Evolutionary conservation across 1,140 invertebrate genomes (phyloP).

Genomic region (Drosophila aff.): DNA sequence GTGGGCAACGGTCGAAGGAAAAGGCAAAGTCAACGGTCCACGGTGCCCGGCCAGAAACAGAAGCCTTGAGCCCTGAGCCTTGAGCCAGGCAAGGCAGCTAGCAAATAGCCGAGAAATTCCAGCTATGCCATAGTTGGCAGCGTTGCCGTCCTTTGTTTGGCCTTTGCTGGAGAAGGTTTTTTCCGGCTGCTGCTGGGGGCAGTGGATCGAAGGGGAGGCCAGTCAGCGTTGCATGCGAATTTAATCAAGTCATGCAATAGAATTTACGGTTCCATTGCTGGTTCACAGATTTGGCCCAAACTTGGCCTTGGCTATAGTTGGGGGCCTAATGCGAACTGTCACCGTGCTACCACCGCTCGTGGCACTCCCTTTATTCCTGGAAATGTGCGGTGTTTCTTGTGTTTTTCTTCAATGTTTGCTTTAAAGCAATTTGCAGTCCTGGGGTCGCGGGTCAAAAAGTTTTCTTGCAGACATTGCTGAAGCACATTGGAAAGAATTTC

Average conservation of each 20-base stretch:
- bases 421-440: conserved; percentile 74
- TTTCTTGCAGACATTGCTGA: conserved; percentile 33
- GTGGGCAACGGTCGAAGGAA: conserved; percentile 43
- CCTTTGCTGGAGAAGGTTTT: neutral
- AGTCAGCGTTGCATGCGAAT: conserved; percentile 77
- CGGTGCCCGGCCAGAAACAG: conserved; percentile 12
- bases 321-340: conserved; percentile 19
- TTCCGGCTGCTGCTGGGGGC: neutral
- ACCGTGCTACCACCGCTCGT: neutral
- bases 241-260: conserved; percentile 85
- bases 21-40: conserved; percentile 3
- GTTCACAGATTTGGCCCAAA: conserved; percentile 51
- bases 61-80: neutral
- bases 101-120: conserved; percentile 57
- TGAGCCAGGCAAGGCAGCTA: conserved; percentile 12
- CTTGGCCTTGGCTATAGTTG: conserved; percentile 35
- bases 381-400: conserved; percentile 25
- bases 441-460: conserved; percentile 33
- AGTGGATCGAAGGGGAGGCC: neutral
- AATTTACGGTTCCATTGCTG: conserved; percentile 76
- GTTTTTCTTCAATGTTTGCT: conserved; percentile 44
- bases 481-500: conserved; percentile 1
- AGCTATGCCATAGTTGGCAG: conserved; percentile 53
- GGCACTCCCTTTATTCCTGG: conserved; percentile 7
- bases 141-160: conserved; percentile 52